Conservation (phyloP, 1,140 invertebrate genomes). For the Oppia nitens region DNA sequence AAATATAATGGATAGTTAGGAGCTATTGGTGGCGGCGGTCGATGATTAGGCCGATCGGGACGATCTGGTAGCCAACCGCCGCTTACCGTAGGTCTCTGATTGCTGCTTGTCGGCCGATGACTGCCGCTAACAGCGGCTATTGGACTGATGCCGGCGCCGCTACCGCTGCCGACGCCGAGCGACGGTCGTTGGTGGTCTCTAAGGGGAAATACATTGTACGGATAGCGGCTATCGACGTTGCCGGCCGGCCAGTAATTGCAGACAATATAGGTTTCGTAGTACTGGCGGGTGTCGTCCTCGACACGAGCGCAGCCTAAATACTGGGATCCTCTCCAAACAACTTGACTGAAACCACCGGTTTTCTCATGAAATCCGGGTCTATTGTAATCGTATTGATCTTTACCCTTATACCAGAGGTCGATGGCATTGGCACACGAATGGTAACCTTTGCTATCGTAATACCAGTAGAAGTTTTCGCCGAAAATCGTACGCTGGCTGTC, state of each 20-base stretch:
- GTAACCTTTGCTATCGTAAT: slow-evolving; percentile 4
- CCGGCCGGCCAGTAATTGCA: slow-evolving; percentile 11
- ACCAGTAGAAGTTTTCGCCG: slow-evolving; percentile 12
- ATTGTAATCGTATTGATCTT: slow-evolving; percentile 10
- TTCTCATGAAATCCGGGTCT: neutral
- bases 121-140: neutral
- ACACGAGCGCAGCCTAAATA: slow-evolving; percentile 5
- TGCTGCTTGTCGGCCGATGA: neutral
- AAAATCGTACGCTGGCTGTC: neutral
- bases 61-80: too few relatives aligned
- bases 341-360: slow-evolving; percentile 15
- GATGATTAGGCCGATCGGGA: neutral
- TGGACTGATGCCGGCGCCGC: neutral
- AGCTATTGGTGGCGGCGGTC: neutral
- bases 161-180: neutral
- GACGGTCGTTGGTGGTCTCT: neutral
- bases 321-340: slow-evolving; percentile 12
- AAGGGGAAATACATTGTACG: slow-evolving; percentile 7
- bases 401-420: slow-evolving; percentile 11
- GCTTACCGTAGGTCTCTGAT: too few relatives aligned
- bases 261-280: slow-evolving; percentile 2
- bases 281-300: neutral
- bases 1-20: neutral
- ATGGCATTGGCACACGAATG: neutral
- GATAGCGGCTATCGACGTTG: slow-evolving; percentile 10